These are phyloP conservation scores for Cirrhinus molitorella DNA, from an alignment of 2,797 vertebrate genomes.

Conservation along the genomic window DNA sequence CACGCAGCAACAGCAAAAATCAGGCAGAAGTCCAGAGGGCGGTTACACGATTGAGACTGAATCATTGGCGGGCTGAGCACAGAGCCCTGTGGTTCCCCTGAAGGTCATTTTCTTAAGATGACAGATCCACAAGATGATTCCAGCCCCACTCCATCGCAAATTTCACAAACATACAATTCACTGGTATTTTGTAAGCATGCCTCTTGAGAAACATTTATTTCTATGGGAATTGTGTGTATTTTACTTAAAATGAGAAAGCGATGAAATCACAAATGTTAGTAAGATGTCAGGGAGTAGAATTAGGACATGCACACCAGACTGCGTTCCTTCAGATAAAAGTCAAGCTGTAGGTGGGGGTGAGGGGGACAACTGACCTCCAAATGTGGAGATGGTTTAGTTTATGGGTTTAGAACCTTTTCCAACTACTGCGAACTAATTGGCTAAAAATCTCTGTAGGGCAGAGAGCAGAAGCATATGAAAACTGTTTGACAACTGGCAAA, in stretches of 20 bases:
- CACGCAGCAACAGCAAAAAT: conserved; percentile 48
- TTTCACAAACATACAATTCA: conserved; percentile 18
- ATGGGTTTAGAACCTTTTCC: conserved; percentile 25
- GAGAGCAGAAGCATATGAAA: conserved; percentile 21
- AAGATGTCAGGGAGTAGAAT: conserved; percentile 15
- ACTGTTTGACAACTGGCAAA: conserved; percentile 23
- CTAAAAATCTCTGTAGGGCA: conserved; percentile 25
- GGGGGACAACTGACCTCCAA: not conserved
- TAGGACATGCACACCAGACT: not conserved
- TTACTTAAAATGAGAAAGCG: not conserved
- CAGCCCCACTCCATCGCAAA: not conserved
- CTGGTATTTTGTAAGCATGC: not conserved
- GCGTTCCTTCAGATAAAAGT: not conserved
- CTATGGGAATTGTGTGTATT: not conserved
- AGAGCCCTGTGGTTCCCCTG: conserved; percentile 17
- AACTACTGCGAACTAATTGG: conserved; percentile 23
- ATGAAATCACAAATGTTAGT: not conserved
- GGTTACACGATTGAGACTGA: not conserved
- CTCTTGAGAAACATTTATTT: not conserved
- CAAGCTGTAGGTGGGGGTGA: not conserved
- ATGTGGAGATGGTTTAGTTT: conserved; percentile 14
- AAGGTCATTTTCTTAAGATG: conserved; percentile 36
- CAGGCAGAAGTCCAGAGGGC: conserved; percentile 29
- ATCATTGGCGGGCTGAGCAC: not conserved
- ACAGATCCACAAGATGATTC: conserved; percentile 26